phyloP scores from a whole-genome alignment of 2,113 vertebrate genomes.

The Brachionichthys hirsutus region DNA sequence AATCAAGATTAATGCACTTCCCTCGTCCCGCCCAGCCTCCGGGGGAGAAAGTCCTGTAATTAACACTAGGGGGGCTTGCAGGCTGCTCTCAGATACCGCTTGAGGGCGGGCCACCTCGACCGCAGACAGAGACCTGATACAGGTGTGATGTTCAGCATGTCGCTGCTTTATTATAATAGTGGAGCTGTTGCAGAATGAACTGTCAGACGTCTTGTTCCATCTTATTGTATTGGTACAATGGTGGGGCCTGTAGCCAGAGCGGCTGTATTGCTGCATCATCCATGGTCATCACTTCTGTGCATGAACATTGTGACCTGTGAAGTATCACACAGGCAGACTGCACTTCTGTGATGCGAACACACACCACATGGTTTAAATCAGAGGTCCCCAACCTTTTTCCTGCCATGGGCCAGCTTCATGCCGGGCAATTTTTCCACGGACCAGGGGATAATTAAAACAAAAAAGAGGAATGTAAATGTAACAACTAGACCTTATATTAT shows the following conservation, averaged over 20 bases:
- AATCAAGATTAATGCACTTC: slow-evolving; percentile 82
- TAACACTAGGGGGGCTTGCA: slow-evolving; percentile 72
- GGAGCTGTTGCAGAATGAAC: slow-evolving; percentile 37
- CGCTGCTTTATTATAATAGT: slow-evolving; percentile 36
- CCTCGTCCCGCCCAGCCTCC: slow-evolving; percentile 56
- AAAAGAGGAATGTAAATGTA: too few relatives aligned
- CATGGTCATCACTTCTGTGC: slow-evolving; percentile 31
- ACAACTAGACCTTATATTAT: too few relatives aligned
- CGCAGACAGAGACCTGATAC: slow-evolving; percentile 50
- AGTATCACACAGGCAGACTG: slow-evolving; percentile 23
- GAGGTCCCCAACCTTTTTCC: too few relatives aligned
- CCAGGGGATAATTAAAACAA: too few relatives aligned
- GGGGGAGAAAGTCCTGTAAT: slow-evolving; percentile 68
- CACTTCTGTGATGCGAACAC: too few relatives aligned
- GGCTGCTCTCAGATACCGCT: slow-evolving; percentile 50
- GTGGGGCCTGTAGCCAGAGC: slow-evolving; percentile 33
- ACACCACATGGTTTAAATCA: too few relatives aligned
- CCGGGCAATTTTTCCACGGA: too few relatives aligned
- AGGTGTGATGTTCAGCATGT: slow-evolving; percentile 38
- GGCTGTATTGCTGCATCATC: slow-evolving; percentile 38
- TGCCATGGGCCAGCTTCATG: too few relatives aligned
- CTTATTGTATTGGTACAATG: slow-evolving; percentile 52
- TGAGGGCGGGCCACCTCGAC: slow-evolving; percentile 30
- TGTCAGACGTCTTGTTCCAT: slow-evolving; percentile 45
- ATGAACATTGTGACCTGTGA: slow-evolving; percentile 18